Percentiles rank a stretch among this genome's conserved stretches.
phyloP scores from a whole-genome alignment of 1,140 invertebrate genomes.

The Cyclargus thomasi region DNA sequence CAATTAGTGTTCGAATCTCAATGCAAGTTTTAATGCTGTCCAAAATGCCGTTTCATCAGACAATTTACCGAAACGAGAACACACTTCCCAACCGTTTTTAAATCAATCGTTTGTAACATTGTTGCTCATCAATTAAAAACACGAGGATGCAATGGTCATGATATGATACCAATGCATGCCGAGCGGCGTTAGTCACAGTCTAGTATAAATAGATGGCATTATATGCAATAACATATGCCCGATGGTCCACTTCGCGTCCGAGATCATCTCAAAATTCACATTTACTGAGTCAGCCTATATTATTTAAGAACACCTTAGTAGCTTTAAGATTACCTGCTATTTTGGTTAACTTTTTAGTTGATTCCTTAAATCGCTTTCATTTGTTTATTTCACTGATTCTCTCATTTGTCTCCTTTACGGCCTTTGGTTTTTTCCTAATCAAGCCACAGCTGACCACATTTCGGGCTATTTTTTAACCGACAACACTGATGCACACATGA shows the following conservation, averaged over 20 bases:
- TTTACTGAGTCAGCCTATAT: not conserved
- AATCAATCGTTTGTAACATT: not conserved
- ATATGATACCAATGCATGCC: not conserved
- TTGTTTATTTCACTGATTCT: no score
- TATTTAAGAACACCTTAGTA: no score
- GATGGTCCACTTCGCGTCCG: not conserved
- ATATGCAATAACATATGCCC: not conserved
- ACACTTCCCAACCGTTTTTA: not conserved
- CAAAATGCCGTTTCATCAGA: not conserved
- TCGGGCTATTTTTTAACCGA: not conserved
- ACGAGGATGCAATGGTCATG: not conserved
- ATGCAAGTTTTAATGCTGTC: not conserved
- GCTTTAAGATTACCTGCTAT: no score
- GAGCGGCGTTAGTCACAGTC: not conserved
- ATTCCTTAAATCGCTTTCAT: no score
- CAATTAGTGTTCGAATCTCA: not conserved
- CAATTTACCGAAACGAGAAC: not conserved
- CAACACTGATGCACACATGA: slow-evolving; percentile 19
- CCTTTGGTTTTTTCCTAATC: no score
- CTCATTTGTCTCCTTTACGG: no score
- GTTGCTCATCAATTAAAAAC: not conserved
- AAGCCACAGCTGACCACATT: not conserved
- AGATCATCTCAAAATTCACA: not conserved
- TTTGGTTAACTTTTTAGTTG: no score
- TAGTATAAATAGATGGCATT: not conserved